These are phyloP conservation scores for Apolygus lucorum DNA, from an alignment of 1,140 invertebrate genomes.

Conservation along the genomic window DNA sequence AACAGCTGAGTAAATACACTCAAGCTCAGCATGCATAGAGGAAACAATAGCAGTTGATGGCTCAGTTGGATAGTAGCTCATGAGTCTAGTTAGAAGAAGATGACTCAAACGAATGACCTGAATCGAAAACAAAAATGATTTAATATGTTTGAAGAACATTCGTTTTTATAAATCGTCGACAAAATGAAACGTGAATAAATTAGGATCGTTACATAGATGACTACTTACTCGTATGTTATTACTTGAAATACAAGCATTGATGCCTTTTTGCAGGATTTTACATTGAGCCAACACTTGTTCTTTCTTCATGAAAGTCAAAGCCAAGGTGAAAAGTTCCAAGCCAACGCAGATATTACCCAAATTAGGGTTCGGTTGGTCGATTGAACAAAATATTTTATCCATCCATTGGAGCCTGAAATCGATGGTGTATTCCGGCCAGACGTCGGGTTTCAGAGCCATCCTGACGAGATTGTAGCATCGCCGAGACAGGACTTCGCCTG, in stretches of 20 bases:
- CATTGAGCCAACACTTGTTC: slow-evolving; percentile 78
- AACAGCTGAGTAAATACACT: slow-evolving; percentile 79
- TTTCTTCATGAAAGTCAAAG: slow-evolving; percentile 73
- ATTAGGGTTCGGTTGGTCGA: slow-evolving; percentile 67
- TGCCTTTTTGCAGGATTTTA: slow-evolving; percentile 74
- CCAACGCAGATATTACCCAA: slow-evolving; percentile 90
- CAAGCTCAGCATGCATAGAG: slow-evolving; percentile 83
- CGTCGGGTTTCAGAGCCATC: slow-evolving; percentile 78
- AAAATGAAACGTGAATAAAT: no score
- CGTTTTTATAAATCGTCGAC: no score
- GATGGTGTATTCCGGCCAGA: slow-evolving; percentile 83
- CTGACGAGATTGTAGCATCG: slow-evolving; percentile 82
- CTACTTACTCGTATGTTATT: slow-evolving; percentile 65
- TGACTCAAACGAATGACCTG: slow-evolving; percentile 76
- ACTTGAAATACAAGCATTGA: slow-evolving; percentile 72
- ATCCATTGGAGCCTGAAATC: slow-evolving; percentile 86
- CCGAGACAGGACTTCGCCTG: slow-evolving; percentile 75
- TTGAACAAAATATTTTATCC: slow-evolving; percentile 69
- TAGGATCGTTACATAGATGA: no score
- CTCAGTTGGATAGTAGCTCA: slow-evolving; percentile 88
- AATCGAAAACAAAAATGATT: slow-evolving; percentile 19
- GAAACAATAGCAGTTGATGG: slow-evolving; percentile 60
- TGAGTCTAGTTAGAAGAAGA: slow-evolving; percentile 72
- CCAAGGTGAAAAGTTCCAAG: slow-evolving; percentile 79
- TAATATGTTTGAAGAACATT: no score